Evolutionary conservation across 1,140 invertebrate species (phyloP).

Genomic region (Argopecten irradians): DNA sequence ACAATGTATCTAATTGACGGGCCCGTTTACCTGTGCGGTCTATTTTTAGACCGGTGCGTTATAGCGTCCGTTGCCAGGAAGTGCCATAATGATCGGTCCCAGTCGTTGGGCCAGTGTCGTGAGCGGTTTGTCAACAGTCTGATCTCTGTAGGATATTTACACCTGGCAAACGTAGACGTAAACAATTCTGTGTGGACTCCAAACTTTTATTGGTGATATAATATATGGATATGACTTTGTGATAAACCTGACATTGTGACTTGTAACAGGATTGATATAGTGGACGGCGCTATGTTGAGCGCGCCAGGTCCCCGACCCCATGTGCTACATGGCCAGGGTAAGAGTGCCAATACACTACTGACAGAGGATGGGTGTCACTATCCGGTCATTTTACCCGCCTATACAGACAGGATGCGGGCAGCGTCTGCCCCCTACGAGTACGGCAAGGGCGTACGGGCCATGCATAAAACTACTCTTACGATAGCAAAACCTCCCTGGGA

Average conservation of each 20-base stretch:
- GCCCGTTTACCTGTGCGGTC: not conserved
- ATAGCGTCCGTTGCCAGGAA: conserved; percentile 20
- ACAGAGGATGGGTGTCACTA: conserved; percentile 65
- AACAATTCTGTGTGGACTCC: not conserved
- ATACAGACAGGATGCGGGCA: conserved; percentile 42
- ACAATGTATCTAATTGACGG: not conserved
- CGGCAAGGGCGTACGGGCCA: conserved; percentile 55
- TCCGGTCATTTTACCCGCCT: conserved; percentile 59
- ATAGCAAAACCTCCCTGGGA: conserved; percentile 62
- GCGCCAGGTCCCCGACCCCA: conserved; percentile 32
- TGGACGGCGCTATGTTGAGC: conserved; percentile 36
- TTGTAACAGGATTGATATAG: too few relatives aligned
- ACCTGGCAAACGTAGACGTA: not conserved
- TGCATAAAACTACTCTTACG: conserved; percentile 60
- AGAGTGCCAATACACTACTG: conserved; percentile 59
- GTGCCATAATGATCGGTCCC: not conserved
- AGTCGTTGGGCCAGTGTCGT: not conserved
- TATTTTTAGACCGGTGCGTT: conserved; percentile 15
- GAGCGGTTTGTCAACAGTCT: not conserved
- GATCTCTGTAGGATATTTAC: not conserved
- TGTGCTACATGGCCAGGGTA: conserved; percentile 57
- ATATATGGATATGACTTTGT: not conserved
- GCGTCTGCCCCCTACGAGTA: conserved; percentile 43
- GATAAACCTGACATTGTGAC: not conserved
- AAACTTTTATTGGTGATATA: not conserved